These are phyloP conservation scores for Hyperoplus lanceolatus DNA, from an alignment of 2,797 vertebrate species.

Conservation along the genomic window DNA sequence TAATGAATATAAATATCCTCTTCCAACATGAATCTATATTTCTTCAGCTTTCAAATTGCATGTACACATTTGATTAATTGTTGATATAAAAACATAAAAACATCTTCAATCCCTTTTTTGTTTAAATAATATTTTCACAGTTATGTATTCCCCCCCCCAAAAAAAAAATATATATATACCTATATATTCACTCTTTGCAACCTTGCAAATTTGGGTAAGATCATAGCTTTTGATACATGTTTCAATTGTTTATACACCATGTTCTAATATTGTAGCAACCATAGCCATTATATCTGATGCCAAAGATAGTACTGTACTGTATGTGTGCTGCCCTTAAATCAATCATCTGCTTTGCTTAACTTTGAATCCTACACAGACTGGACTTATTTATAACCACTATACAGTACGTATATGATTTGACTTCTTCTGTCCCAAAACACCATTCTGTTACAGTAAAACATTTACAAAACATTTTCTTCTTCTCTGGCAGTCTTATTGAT, in stretches of 20 bases:
- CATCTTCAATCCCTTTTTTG: too few species aligned
- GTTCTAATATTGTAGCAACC: neutral
- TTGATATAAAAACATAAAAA: neutral
- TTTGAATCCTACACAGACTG: neutral
- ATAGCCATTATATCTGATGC: neutral
- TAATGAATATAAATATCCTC: neutral
- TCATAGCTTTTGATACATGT: neutral
- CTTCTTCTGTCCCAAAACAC: conserved; percentile 14
- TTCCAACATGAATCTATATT: too few species aligned
- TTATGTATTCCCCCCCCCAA: too few species aligned
- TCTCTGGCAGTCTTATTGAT: conserved; percentile 24
- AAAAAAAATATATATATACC: too few species aligned
- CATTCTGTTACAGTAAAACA: conserved; percentile 24
- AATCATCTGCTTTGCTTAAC: neutral
- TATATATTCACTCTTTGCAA: too few species aligned
- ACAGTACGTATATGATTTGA: neutral
- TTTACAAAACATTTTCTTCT: neutral
- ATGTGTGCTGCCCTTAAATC: neutral
- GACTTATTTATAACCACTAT: neutral
- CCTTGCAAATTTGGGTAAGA: neutral
- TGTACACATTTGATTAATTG: neutral
- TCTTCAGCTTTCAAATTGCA: neutral
- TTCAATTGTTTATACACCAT: neutral
- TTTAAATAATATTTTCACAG: too few species aligned
- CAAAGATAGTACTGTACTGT: neutral